Evolutionary conservation across 2,888 invertebrate genomes (phyloP).

Genomic region (Leptopilina syphax): DNA sequence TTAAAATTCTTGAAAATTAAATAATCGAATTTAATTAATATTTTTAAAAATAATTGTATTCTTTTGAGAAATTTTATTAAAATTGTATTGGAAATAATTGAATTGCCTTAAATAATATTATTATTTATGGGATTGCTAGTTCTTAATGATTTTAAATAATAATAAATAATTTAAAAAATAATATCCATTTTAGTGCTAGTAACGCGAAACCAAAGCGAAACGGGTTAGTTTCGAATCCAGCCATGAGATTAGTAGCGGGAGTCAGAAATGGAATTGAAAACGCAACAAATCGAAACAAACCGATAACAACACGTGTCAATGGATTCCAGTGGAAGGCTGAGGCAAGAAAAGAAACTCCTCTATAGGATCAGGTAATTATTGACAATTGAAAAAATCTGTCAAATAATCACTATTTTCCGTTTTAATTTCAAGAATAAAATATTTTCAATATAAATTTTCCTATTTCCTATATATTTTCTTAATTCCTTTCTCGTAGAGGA

Average conservation of each 20-base stretch:
- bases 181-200: constrained; percentile 64
- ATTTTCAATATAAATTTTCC: no score
- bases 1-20: no score
- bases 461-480: no score
- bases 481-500: no score
- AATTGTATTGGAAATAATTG: no score
- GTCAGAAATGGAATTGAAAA: constrained; percentile 86
- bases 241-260: constrained; percentile 88
- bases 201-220: constrained; percentile 86
- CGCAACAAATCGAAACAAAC: constrained; percentile 77
- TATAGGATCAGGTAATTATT: constrained; percentile 75
- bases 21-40: no score
- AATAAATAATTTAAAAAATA: constrained; percentile 37
- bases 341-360: constrained; percentile 87
- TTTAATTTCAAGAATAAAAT: constrained; percentile 30
- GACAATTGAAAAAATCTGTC: background rate
- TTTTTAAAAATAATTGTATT: no score
- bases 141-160: background rate
- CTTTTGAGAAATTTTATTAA: no score
- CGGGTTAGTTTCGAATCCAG: constrained; percentile 91
- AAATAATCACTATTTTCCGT: constrained; percentile 29
- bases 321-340: constrained; percentile 86
- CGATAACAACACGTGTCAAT: constrained; percentile 78
- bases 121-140: no score
- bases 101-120: no score